Conservation (phyloP, 2,113 vertebrate genomes). For the Marcusenius ussheri region DNA sequence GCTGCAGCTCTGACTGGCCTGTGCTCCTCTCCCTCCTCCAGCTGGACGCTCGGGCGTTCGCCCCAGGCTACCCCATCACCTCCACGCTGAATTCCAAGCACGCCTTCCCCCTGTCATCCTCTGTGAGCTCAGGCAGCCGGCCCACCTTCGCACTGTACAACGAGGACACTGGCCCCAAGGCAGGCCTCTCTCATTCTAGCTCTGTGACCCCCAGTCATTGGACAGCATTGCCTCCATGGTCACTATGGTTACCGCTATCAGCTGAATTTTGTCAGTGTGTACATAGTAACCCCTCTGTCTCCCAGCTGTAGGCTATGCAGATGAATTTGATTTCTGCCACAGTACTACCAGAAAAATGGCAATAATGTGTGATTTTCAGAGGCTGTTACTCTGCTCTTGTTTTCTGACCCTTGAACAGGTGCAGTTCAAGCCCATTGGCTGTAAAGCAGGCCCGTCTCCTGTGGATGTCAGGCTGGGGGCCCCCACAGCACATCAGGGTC, state of each 20-base stretch:
- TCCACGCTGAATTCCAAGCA: slow-evolving; percentile 61
- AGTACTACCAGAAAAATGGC: neutral
- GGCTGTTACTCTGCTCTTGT: neutral
- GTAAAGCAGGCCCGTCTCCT: slow-evolving; percentile 43
- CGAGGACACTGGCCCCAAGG: slow-evolving; percentile 58
- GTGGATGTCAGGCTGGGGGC: slow-evolving; percentile 36
- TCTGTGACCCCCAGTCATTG: neutral
- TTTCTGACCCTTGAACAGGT: slow-evolving; percentile 52
- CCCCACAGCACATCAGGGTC: slow-evolving; percentile 29
- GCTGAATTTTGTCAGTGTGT: neutral
- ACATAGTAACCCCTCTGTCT: neutral
- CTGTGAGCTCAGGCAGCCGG: slow-evolving; percentile 33
- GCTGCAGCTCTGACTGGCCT: neutral
- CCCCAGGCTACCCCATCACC: slow-evolving; percentile 57
- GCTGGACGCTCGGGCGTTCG: slow-evolving; percentile 55
- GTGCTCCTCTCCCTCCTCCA: slow-evolving; percentile 27
- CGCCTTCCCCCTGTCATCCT: slow-evolving; percentile 39
- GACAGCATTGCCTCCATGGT: neutral
- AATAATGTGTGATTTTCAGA: neutral
- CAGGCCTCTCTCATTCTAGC: slow-evolving; percentile 20
- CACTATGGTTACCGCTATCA: neutral
- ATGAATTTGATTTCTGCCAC: neutral
- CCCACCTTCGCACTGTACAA: slow-evolving; percentile 32
- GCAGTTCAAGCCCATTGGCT: slow-evolving; percentile 64
- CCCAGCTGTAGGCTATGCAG: neutral